These are phyloP conservation scores for Phytoseiulus persimilis DNA, from an alignment of 2,888 invertebrate species.

Conservation along the genomic window DNA sequence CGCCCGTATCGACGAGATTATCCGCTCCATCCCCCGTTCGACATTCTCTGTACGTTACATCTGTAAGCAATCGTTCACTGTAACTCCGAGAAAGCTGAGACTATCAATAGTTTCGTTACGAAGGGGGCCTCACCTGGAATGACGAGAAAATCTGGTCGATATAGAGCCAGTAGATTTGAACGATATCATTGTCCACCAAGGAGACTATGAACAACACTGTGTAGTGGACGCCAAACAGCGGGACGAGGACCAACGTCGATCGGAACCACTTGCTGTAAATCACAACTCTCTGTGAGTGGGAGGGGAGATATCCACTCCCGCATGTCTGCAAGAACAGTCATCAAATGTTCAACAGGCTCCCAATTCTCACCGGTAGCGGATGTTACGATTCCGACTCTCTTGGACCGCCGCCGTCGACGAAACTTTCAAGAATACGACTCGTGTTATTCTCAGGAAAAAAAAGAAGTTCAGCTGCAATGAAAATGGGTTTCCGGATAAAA, in stretches of 20 bases:
- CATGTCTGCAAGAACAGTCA: not conserved
- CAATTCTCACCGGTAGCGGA: slow-evolving; percentile 55
- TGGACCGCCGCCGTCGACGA: slow-evolving; percentile 58
- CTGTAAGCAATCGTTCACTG: no score
- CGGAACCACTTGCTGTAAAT: slow-evolving; percentile 59
- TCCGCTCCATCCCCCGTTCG: no score
- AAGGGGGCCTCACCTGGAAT: slow-evolving; percentile 57
- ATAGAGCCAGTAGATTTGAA: slow-evolving; percentile 60
- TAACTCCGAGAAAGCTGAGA: no score
- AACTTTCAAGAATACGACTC: slow-evolving; percentile 57
- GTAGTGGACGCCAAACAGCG: slow-evolving; percentile 63
- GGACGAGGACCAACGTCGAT: slow-evolving; percentile 62
- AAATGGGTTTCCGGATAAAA: not conserved
- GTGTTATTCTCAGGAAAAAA: slow-evolving; percentile 60
- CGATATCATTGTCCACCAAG: slow-evolving; percentile 55
- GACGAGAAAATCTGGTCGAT: slow-evolving; percentile 62
- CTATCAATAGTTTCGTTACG: no score
- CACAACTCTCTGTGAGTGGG: not conserved
- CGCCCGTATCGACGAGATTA: no score
- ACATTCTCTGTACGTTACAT: no score
- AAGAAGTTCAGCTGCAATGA: slow-evolving; percentile 55
- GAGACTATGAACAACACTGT: slow-evolving; percentile 53
- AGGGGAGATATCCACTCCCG: not conserved
- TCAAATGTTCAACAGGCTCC: not conserved
- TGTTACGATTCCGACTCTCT: slow-evolving; percentile 54